Base-by-base conservation (phyloP, 2,797 vertebrate genomes). In the Apogon talboti region DNA sequence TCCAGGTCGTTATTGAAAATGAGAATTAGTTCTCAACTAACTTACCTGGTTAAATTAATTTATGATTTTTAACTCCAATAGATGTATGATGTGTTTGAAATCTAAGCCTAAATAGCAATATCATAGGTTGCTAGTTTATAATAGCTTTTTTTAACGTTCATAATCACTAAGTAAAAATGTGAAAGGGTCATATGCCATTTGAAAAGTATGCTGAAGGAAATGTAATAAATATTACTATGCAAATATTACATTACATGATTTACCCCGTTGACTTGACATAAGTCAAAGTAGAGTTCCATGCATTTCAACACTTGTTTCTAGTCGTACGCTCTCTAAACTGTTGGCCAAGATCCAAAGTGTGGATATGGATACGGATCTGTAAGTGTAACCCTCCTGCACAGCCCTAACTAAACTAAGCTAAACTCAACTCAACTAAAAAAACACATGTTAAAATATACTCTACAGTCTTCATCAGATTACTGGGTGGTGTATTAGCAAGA, bases 291-390 rank as follows among this genome's bases (percentile, higher is more conserved):
- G 49, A 70, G 47, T 47, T 70, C 48, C 16, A 24, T 21, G 28
- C 49, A 42, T 74, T 69, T 76, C 61, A 69, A 55, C 66, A 67
- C 62, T 60, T 57, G 14, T 24, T 64, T 69, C 41, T 42, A 56
- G 18, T 49, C 55, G 57, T 16, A 38, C 16, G 14, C 28, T 41
- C 7, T 49, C 72, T 56, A 50, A 74, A 45, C 30, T 38, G 37
- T 49, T 74, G 75, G 71, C 68, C 55, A 50, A 15, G 33, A 42
- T 38, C 42, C 76, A 62, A 63, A 64, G 18, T 53, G 37, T 55
- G 40, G 54, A 45, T 40, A 54, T 14, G 1, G 59, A 53, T 66
- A 47, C 6, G n/a, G 53, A 35, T 40, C 43, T 59, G 30, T 57
- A 49, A 60, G 38, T 48, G 4, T 37, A 57, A 18, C 50, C 11